Evolutionary conservation across 1,140 invertebrate species (phyloP).

Genomic region (Maniola jurtina): DNA sequence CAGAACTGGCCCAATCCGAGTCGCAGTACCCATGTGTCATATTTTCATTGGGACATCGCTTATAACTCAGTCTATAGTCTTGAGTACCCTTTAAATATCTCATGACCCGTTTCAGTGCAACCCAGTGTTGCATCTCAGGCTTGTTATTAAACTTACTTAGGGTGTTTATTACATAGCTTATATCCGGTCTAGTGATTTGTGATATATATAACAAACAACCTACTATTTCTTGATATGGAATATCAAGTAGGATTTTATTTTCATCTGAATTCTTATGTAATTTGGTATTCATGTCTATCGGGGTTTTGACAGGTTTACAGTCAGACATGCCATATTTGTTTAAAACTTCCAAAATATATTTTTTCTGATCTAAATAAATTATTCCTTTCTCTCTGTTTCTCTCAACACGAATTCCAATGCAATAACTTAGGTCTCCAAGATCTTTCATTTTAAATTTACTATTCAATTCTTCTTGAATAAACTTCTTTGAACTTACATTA

Average conservation of each 20-base stretch:
- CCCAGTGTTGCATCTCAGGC: constrained; percentile 29
- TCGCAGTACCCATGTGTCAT: constrained; percentile 53
- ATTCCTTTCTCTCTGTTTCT: constrained; percentile 36
- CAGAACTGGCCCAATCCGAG: constrained; percentile 55
- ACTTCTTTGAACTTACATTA: constrained; percentile 15
- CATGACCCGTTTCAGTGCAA: constrained; percentile 34
- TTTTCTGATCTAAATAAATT: constrained; percentile 33
- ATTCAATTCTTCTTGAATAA: constrained; percentile 27
- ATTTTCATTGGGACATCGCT: constrained; percentile 32
- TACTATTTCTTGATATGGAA: constrained; percentile 31
- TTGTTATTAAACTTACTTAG: constrained; percentile 32
- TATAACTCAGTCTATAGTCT: constrained; percentile 47
- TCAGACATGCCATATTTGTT: constrained; percentile 37
- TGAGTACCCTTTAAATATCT: constrained; percentile 38
- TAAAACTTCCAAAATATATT: constrained; percentile 38
- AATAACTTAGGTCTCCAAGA: constrained; percentile 34
- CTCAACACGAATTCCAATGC: constrained; percentile 38
- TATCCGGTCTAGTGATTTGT: constrained; percentile 29
- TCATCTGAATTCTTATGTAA: constrained; percentile 46
- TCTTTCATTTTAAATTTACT: constrained; percentile 39
- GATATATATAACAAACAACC: constrained; percentile 29
- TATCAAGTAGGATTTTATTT: not conserved
- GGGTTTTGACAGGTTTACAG: constrained; percentile 34
- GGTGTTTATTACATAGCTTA: constrained; percentile 29
- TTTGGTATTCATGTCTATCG: constrained; percentile 32